A percentile compares a stretch with the other conserved stretches of the same genome.
phyloP scores from a whole-genome alignment of 35 echinoderm and acorn worm genomes.

The Lytechinus pictus region DNA sequence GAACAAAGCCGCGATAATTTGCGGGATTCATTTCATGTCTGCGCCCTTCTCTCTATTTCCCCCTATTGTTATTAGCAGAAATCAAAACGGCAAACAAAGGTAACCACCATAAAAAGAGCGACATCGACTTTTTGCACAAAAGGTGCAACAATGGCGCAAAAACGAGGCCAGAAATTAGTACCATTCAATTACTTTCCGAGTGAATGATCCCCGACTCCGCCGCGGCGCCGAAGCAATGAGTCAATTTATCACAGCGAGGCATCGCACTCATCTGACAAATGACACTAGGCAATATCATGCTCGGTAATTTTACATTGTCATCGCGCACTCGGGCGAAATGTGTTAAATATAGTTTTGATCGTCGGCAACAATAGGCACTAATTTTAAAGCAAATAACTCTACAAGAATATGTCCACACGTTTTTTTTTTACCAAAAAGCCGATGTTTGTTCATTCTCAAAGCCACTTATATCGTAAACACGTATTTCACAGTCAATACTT shows the following conservation, averaged over 20 bases:
- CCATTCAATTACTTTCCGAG: conserved; percentile 14
- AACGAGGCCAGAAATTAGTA: conserved; percentile 45
- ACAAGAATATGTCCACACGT: not conserved
- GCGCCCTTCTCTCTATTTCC: not conserved
- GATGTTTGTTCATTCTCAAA: not conserved
- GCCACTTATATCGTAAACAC: not conserved
- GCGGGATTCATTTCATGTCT: conserved; percentile 29
- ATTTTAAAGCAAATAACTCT: conserved; percentile 56
- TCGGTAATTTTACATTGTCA: conserved; percentile 43
- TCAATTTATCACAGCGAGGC: conserved; percentile 1
- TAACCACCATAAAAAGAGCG: conserved; percentile 7
- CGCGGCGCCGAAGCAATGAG: not conserved
- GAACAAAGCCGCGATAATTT: conserved; percentile 40
- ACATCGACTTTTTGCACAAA: conserved; percentile 5
- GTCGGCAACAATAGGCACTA: conserved; percentile 17
- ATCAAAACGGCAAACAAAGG: not conserved
- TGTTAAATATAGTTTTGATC: conserved; percentile 57
- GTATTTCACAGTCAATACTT: not conserved
- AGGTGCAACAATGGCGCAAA: conserved; percentile 34
- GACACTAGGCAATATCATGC: conserved; percentile 44
- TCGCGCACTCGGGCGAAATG: conserved; percentile 35
- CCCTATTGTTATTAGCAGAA: not conserved
- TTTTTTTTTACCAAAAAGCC: not conserved
- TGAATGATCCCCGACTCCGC: not conserved
- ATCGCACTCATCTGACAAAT: conserved; percentile 37